Conservation (phyloP, 1,140 invertebrate species). For the Gonioctena quinquepunctata region DNA sequence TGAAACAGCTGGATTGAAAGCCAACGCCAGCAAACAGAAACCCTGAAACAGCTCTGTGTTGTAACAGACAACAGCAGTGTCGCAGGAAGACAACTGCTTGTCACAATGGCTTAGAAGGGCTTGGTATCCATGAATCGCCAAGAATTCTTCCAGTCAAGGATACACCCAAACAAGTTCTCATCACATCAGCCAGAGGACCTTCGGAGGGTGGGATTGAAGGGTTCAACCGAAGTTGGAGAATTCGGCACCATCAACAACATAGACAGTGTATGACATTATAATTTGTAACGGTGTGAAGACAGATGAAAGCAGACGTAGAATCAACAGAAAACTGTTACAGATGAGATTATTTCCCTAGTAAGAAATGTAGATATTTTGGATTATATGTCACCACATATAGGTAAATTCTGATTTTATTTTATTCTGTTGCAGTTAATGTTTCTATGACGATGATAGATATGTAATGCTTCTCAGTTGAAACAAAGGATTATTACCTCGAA, state of each 20-base stretch:
- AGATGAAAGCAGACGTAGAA: constrained; percentile 3
- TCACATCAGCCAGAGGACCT: constrained; percentile 77
- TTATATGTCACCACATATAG: too few species aligned
- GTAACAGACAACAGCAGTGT: constrained; percentile 39
- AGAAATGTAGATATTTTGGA: too few species aligned
- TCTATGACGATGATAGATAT: too few species aligned
- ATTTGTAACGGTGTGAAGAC: constrained; percentile 10
- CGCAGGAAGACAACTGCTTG: constrained; percentile 58
- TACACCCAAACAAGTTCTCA: constrained; percentile 76
- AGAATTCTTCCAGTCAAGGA: constrained; percentile 72
- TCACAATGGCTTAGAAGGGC: constrained; percentile 63
- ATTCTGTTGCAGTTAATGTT: too few species aligned
- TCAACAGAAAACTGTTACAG: too few species aligned
- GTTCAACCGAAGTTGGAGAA: constrained; percentile 59
- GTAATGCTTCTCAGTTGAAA: too few species aligned
- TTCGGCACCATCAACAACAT: constrained; percentile 61
- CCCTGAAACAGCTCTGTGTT: constrained; percentile 23
- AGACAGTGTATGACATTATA: constrained; percentile 32
- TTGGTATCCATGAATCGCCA: constrained; percentile 63
- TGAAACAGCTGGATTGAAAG: constrained; percentile 37
- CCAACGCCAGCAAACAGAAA: constrained; percentile 32
- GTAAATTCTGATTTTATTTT: too few species aligned
- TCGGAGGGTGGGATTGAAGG: constrained; percentile 70
- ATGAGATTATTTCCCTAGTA: too few species aligned
- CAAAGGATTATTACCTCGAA: too few species aligned